These are phyloP conservation scores for Phrynosoma platyrhinos DNA, from an alignment of 2,113 vertebrate species.

Conservation along the genomic window DNA sequence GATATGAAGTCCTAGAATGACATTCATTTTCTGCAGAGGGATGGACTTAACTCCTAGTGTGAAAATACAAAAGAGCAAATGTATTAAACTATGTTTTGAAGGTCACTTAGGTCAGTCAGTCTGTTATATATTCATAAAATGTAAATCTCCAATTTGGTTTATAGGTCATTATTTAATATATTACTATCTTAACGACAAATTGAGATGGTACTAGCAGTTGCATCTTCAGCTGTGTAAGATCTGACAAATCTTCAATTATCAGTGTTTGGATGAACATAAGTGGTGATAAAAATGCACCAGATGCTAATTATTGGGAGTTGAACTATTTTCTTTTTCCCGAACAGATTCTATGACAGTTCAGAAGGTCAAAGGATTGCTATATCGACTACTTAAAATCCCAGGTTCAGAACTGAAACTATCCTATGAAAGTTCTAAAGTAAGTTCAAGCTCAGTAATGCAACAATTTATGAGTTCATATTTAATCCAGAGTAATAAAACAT, in stretches of 20 bases:
- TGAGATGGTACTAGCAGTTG: conserved; percentile 18
- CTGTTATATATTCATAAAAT: conserved; percentile 27
- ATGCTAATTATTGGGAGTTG: conserved; percentile 6
- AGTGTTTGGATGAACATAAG: conserved; percentile 29
- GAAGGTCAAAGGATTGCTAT: conserved; percentile 91
- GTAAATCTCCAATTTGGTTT: conserved; percentile 23
- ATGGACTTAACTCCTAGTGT: conserved; percentile 44
- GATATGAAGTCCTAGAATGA: conserved; percentile 16
- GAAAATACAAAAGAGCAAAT: conserved; percentile 24
- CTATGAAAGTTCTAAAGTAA: conserved; percentile 90
- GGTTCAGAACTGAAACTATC: conserved; percentile 83
- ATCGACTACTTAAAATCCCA: conserved; percentile 87
- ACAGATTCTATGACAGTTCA: conserved; percentile 92
- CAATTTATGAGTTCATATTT: conserved; percentile 8
- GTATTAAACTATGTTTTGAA: conserved; percentile 54
- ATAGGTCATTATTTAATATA: conserved; percentile 15
- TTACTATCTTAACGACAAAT: conserved; percentile 24
- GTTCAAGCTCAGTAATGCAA: conserved; percentile 50
- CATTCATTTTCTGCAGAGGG: conserved; percentile 28
- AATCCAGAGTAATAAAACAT: conserved; percentile 13
- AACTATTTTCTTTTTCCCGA: conserved; percentile 20
- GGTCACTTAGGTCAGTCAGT: conserved; percentile 69
- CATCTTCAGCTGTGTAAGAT: conserved; percentile 25
- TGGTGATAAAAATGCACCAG: conserved; percentile 28
- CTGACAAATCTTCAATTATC: conserved; percentile 36